Base-by-base conservation (phyloP, 2,888 invertebrate species). In the Drosophila peninsularis region DNA sequence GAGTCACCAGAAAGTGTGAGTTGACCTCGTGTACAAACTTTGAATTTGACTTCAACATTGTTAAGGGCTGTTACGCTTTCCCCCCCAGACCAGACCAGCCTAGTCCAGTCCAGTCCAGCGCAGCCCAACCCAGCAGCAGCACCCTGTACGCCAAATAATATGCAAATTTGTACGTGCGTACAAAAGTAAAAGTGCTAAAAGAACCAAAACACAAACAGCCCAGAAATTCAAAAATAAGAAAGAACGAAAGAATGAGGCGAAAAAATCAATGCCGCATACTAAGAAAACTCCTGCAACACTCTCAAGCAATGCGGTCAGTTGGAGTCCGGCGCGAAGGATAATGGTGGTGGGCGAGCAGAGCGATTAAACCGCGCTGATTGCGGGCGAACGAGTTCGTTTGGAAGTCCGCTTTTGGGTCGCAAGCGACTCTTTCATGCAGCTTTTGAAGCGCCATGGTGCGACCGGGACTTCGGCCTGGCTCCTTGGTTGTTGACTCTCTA, bases 341-440 rank as follows among this genome's bases (percentile, higher is more conserved):
- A 44, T 42, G 65, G 53, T 54, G 58, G 62, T 34, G 45, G 42
- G 41, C 56, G 45, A 58, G 62, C 54, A 78, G 73, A 74, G 76
- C 79, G 79, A 81, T 81, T 75, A 81, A 80, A 63, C 78, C 74
- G 50, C 60, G 50, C 69, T 83, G 82, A 88, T 85, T 87, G 78
- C 67, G 77, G 80, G 81, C 75, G 45, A 78, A 76, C 77, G 63
- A 78, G 58, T 75, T 78, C 71, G 71, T 79, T 74, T 75, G 58
- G 63, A 53, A 64, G 70, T 68, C 64, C 73, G 67, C 62, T 77
- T 64, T 58, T 45, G 30, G 34, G 50, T 52, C 65, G 70, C 58
- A 62, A 62, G 61, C 68, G 37, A 65, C 37, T 54, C 53, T 75
- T 44, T 53, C 55, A 42, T 64, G 62, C 57, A 62, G 52, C 56